A percentile compares a stretch with the other conserved stretches of the same genome.
Conservation (phyloP, 2,888 invertebrate species). For the Phyto melanocephala region DNA sequence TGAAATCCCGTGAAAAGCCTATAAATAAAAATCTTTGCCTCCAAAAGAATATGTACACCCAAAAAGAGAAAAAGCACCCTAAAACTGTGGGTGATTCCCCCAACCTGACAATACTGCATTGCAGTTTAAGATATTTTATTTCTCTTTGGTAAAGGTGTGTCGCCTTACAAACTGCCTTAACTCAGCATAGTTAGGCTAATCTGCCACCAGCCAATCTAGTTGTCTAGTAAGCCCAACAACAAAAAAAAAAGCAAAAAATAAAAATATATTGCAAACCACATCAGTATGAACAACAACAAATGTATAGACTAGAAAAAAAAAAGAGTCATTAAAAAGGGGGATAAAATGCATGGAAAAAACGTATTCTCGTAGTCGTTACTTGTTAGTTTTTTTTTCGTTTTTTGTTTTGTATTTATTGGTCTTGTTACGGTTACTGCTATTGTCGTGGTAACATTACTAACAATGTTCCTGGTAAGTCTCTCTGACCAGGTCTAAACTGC, state of each 20-base stretch:
- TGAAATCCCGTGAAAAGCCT: too few relatives aligned
- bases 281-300: slow-evolving; percentile 24
- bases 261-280: background rate
- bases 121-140: background rate
- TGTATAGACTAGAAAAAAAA: background rate
- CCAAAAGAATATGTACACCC: too few relatives aligned
- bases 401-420: background rate
- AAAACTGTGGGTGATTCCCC: too few relatives aligned
- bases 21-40: too few relatives aligned
- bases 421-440: background rate
- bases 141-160: slow-evolving; percentile 44
- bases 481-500: slow-evolving; percentile 8
- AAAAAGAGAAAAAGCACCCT: too few relatives aligned
- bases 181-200: background rate
- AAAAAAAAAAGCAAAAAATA: slow-evolving; percentile 7
- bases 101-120: too few relatives aligned
- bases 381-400: slow-evolving; percentile 26
- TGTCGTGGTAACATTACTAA: slow-evolving; percentile 22
- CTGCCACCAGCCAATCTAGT: slow-evolving; percentile 33
- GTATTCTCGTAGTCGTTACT: slow-evolving; percentile 5
- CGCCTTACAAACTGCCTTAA: slow-evolving; percentile 40
- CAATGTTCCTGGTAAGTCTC: slow-evolving; percentile 22
- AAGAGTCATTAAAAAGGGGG: slow-evolving; percentile 6
- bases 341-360: slow-evolving; percentile 9
- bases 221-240: slow-evolving; percentile 5